These are phyloP conservation scores for Cepaea nemoralis DNA, from an alignment of 1,140 invertebrate species.

Conservation along the genomic window DNA sequence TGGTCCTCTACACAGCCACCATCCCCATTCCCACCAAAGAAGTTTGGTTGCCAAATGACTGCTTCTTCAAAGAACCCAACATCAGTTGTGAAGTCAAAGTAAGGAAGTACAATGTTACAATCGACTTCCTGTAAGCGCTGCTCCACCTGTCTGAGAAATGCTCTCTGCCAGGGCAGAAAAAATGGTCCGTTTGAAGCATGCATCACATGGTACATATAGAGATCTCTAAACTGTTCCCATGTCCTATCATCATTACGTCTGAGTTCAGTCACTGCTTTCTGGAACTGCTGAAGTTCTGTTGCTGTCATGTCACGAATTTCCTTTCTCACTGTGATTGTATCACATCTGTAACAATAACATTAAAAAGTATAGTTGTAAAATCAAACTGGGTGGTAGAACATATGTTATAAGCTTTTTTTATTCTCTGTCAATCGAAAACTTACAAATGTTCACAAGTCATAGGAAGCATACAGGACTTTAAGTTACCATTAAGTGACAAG, in stretches of 20 bases:
- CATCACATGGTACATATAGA: conserved; percentile 67
- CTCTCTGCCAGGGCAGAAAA: conserved; percentile 66
- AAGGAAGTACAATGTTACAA: conserved; percentile 65
- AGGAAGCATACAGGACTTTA: no score
- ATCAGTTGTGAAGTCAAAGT: conserved; percentile 69
- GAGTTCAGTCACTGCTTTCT: conserved; percentile 59
- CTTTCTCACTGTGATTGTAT: conserved; percentile 53
- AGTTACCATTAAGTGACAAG: no score
- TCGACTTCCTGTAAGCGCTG: conserved; percentile 65
- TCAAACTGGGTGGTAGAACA: no score
- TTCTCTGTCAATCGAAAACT: no score
- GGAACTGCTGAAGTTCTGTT: conserved; percentile 60
- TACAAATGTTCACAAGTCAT: no score
- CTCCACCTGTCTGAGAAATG: conserved; percentile 63
- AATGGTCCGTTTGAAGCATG: conserved; percentile 62
- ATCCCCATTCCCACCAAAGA: conserved; percentile 63
- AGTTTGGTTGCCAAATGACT: conserved; percentile 67
- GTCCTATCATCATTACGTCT: conserved; percentile 52
- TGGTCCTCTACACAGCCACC: conserved; percentile 63
- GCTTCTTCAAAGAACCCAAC: conserved; percentile 62
- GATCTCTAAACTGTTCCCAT: conserved; percentile 65
- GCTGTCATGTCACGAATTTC: conserved; percentile 65
- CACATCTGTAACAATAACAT: conserved; percentile 52
- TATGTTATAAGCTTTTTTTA: no score
- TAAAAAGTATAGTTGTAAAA: no score